Evolutionary conservation across 2,797 vertebrate species (phyloP).

Genomic region (Gobionotothen gibberifrons): DNA sequence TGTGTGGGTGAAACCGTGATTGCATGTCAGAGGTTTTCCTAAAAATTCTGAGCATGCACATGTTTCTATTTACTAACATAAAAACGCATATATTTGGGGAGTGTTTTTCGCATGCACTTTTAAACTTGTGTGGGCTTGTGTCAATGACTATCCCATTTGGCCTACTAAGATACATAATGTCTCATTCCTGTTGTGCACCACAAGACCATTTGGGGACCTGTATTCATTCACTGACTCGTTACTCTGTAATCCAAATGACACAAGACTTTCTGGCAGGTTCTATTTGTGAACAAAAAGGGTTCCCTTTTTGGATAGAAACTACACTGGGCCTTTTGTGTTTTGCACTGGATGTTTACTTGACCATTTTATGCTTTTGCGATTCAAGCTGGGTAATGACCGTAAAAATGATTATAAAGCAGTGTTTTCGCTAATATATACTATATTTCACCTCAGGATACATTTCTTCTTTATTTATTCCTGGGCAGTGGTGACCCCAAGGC

Average conservation of each 20-base stretch:
- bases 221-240: slow-evolving; percentile 38
- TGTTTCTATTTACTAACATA: slow-evolving; percentile 19
- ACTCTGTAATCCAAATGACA: slow-evolving; percentile 52
- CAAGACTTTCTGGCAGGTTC: slow-evolving; percentile 46
- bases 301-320: slow-evolving; percentile 26
- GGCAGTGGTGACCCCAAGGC: background rate
- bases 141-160: slow-evolving; percentile 18
- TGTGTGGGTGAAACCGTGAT: background rate
- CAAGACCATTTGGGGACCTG: slow-evolving; percentile 27
- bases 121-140: slow-evolving; percentile 6
- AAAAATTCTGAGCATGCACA: background rate
- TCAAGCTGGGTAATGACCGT: slow-evolving; percentile 38
- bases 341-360: slow-evolving; percentile 47
- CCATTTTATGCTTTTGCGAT: slow-evolving; percentile 46
- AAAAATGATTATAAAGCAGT: background rate
- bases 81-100: background rate
- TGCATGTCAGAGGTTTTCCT: slow-evolving; percentile 4
- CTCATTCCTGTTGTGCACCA: slow-evolving; percentile 15
- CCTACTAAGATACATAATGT: slow-evolving; percentile 24
- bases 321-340: slow-evolving; percentile 54
- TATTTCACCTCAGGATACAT: background rate
- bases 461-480: background rate
- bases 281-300: slow-evolving; percentile 40
- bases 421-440: background rate
- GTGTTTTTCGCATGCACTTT: background rate